These are phyloP conservation scores for Idaea biselata DNA, from an alignment of 2,888 invertebrate species.

Conservation along the genomic window DNA sequence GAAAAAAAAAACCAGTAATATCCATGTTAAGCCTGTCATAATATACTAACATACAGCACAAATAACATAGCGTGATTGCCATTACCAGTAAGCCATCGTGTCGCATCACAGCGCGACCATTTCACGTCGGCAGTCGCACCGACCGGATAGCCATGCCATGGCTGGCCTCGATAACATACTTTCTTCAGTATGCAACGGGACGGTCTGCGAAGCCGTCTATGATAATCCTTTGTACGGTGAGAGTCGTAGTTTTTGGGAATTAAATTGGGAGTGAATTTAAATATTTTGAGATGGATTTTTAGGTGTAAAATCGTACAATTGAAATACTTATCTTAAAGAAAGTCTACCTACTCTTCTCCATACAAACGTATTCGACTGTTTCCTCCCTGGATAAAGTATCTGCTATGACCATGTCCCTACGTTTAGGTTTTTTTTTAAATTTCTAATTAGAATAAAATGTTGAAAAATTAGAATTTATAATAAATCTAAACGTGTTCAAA, in stretches of 20 bases:
- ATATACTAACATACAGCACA: slow-evolving; percentile 26
- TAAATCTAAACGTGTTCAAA: too few relatives aligned
- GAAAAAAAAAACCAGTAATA: slow-evolving; percentile 9
- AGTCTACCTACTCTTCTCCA: too few relatives aligned
- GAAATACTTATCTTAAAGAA: too few relatives aligned
- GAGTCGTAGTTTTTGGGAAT: background rate
- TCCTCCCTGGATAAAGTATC: too few relatives aligned
- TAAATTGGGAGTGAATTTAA: background rate
- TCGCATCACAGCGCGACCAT: slow-evolving; percentile 30
- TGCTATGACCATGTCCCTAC: too few relatives aligned
- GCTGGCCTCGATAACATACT: slow-evolving; percentile 66
- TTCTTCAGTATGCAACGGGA: slow-evolving; percentile 67
- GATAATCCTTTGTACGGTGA: slow-evolving; percentile 51
- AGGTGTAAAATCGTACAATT: too few relatives aligned
- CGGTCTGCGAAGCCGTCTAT: slow-evolving; percentile 57
- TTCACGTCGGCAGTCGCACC: slow-evolving; percentile 22
- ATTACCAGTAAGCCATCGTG: slow-evolving; percentile 13
- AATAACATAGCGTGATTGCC: slow-evolving; percentile 22
- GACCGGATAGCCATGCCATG: slow-evolving; percentile 44
- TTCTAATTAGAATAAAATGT: too few relatives aligned
- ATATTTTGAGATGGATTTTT: too few relatives aligned
- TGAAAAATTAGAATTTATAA: too few relatives aligned
- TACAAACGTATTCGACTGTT: too few relatives aligned
- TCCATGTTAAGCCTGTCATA: slow-evolving; percentile 42
- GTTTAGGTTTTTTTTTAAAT: too few relatives aligned